These are phyloP conservation scores for Nothoprocta pentlandii DNA, from an alignment of 2,113 vertebrate species.

Conservation along the genomic window DNA sequence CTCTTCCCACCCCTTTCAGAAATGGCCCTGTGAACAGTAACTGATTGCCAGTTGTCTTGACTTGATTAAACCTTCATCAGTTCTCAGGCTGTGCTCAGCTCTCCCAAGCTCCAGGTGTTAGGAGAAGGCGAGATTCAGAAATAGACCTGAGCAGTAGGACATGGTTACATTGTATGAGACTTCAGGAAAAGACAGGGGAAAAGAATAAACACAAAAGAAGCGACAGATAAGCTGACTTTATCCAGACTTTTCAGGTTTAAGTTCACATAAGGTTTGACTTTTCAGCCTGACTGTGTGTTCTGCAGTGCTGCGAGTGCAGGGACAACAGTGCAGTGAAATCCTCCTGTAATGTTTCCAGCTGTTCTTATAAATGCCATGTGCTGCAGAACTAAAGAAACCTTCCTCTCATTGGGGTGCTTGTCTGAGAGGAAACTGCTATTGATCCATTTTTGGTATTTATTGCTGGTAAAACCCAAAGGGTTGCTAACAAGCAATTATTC, in stretches of 20 bases:
- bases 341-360: slow-evolving; percentile 14
- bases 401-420: neutral
- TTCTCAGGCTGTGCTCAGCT: slow-evolving; percentile 3
- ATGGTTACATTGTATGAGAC: neutral
- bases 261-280: slow-evolving; percentile 42
- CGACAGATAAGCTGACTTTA: slow-evolving; percentile 4
- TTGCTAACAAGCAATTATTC: slow-evolving; percentile 25
- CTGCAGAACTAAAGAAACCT: neutral
- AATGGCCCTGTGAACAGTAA: slow-evolving; percentile 54
- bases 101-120: neutral
- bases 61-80: slow-evolving; percentile 42
- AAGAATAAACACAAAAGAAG: neutral
- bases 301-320: neutral
- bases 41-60: slow-evolving; percentile 42
- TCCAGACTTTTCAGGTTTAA: slow-evolving; percentile 32
- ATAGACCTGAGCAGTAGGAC: neutral
- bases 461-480: slow-evolving; percentile 1
- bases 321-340: neutral
- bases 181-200: neutral
- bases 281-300: slow-evolving; percentile 44
- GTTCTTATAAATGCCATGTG: neutral
- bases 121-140: neutral
- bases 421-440: neutral
- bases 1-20: slow-evolving; percentile 49
- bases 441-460: neutral